Percentiles rank a stretch among this genome's conserved stretches.
Evolutionary conservation across 2,113 vertebrate genomes (phyloP).

Genomic region (Eidolon helvum): DNA sequence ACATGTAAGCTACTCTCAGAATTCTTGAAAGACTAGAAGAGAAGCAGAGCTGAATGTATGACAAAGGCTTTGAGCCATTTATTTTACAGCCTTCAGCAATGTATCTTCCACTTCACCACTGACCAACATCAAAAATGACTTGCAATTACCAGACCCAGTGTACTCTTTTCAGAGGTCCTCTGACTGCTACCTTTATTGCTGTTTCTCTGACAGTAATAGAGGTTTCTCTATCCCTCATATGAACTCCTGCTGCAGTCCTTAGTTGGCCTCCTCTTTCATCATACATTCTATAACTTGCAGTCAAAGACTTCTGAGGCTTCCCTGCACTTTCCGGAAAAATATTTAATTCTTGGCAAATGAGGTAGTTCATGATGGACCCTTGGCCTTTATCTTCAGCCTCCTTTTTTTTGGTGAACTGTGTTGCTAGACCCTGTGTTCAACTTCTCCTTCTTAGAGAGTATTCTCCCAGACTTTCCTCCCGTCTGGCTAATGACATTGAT

Average conservation of each 20-base stretch:
- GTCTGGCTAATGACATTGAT: background rate
- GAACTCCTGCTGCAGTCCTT: background rate
- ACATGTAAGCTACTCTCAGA: background rate
- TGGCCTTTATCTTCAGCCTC: background rate
- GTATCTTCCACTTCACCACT: background rate
- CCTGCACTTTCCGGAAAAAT: background rate
- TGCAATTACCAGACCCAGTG: background rate
- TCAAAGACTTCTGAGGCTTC: background rate
- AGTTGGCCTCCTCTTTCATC: background rate
- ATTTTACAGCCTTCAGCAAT: background rate
- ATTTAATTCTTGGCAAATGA: background rate
- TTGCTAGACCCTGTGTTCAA: background rate
- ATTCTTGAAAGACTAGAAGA: background rate
- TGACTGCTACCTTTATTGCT: background rate
- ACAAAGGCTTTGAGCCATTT: background rate
- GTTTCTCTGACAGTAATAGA: background rate
- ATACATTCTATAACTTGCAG: background rate
- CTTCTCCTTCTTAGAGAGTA: background rate
- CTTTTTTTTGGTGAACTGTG: background rate
- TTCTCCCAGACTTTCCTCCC: background rate
- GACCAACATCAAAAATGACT: background rate
- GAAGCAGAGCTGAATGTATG: background rate
- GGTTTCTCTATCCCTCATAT: background rate
- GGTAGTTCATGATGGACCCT: background rate
- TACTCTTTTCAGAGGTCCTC: background rate